A percentile compares a stretch with the other conserved stretches of the same genome.
Evolutionary conservation across 2,797 vertebrate species (phyloP).

Genomic region (Otolemur crassicaudatus): DNA sequence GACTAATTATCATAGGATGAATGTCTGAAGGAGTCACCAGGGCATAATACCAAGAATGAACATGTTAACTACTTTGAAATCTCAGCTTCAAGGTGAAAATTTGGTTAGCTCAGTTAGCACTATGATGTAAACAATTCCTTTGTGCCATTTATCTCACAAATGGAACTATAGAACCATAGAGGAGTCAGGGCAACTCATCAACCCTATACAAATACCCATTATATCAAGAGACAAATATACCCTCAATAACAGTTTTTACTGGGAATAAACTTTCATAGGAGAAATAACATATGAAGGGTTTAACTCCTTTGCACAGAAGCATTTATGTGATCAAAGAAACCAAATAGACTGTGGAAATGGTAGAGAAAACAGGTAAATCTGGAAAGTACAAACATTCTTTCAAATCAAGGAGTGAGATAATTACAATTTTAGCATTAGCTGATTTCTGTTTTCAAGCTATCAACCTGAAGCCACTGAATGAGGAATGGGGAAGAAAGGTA

Average conservation of each 20-base stretch:
- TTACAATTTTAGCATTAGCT: slow-evolving; percentile 2
- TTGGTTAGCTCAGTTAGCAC: background rate
- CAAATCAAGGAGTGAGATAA: background rate
- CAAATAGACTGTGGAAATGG: background rate
- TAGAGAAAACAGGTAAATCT: background rate
- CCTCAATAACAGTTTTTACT: slow-evolving; percentile 1
- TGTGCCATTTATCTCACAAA: background rate
- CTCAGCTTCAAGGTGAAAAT: background rate
- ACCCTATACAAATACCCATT: background rate
- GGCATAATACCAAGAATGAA: background rate
- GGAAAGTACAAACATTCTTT: background rate
- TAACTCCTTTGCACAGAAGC: background rate
- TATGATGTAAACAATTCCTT: background rate
- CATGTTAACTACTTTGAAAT: background rate
- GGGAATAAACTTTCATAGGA: background rate
- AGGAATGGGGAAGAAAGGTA: background rate
- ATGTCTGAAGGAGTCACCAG: background rate
- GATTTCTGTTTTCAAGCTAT: background rate
- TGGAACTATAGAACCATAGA: background rate
- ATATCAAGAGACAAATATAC: background rate
- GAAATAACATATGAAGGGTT: background rate
- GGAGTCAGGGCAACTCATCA: background rate
- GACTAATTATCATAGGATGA: slow-evolving; percentile 2
- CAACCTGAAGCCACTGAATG: background rate
- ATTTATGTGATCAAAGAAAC: background rate